Base-by-base conservation (phyloP, 2,888 invertebrate genomes). In the Drosophila birchii region DNA sequence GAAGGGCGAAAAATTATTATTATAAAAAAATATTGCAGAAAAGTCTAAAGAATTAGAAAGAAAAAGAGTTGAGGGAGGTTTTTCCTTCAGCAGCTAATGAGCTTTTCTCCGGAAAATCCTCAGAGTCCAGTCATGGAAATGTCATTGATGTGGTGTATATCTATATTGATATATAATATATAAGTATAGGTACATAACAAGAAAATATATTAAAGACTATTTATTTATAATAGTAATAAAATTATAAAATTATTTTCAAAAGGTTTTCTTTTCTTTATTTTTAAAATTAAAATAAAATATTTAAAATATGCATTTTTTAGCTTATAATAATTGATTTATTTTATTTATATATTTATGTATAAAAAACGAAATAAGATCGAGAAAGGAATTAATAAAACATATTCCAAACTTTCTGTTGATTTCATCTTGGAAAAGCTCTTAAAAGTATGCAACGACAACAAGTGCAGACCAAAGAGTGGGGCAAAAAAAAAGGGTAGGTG, bases 371-470 rank as follows among this genome's bases (percentile, higher is more conserved):
- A n/a, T 12, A 3, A 4, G 2, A 18, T 3, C 7, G 0, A 43
- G 12, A 44, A 5, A 12, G 41, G 1, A 44, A 20, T 23, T 18
- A 18, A 18, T 49, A 14, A 6, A 32, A 18, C 32, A 18, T 14
- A 32, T 44, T 44, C 4, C 20, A 20, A 20, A 51, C 9, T 39
- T 20, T 43, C 34, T 38, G 32, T 49, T 47, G 12, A 39, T 64
- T 56, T 32, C 23, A 23, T 41, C 26, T 64, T 49, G 56, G 32
- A 34, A 49, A 49, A 38, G 44, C 66, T 49, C 64, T 54, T 53
- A 43, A 64, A 72, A 64, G 41, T 73, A 73, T 64, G 64, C 64
- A 58, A 54, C 64, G 73, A 57, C 57, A 72, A 57, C 57, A 64
- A 73, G 54, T 58, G 72, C 74, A 58, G 57, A 73, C n/a, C 43